Conservation (phyloP, 2,797 vertebrate genomes). For the Falco naumanni region DNA sequence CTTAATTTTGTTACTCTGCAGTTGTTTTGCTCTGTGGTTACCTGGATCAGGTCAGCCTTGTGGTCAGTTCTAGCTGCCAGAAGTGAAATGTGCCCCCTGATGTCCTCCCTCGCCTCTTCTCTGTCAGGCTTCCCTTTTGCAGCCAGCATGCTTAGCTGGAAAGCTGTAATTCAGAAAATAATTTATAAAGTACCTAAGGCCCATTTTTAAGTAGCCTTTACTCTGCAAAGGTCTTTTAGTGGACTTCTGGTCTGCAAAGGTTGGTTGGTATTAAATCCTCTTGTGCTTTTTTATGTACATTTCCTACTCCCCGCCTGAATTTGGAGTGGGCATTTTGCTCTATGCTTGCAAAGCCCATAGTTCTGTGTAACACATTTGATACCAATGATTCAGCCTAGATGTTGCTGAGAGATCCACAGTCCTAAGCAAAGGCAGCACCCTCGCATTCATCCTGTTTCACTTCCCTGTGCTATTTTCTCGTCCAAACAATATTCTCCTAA, state of each 20-base stretch:
- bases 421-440: background rate
- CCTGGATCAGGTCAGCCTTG: background rate
- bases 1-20: background rate
- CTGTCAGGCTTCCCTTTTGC: background rate
- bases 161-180: background rate
- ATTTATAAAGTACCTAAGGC: background rate
- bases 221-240: background rate
- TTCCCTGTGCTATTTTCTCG: background rate
- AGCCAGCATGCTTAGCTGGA: background rate
- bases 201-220: background rate
- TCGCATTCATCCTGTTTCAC: background rate
- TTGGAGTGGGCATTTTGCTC: rapidly evolving
- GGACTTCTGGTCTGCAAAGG: background rate
- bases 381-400: background rate
- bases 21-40: background rate
- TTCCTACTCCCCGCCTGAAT: background rate
- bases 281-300: background rate
- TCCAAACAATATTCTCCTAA: background rate
- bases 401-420: background rate
- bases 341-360: background rate
- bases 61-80: background rate
- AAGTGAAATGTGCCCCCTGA: background rate
- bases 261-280: background rate
- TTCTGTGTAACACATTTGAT: background rate
- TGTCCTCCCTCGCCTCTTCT: background rate